Evolutionary conservation across 1,140 invertebrate species (phyloP).

Genomic region (Lutraria rhynchaena): DNA sequence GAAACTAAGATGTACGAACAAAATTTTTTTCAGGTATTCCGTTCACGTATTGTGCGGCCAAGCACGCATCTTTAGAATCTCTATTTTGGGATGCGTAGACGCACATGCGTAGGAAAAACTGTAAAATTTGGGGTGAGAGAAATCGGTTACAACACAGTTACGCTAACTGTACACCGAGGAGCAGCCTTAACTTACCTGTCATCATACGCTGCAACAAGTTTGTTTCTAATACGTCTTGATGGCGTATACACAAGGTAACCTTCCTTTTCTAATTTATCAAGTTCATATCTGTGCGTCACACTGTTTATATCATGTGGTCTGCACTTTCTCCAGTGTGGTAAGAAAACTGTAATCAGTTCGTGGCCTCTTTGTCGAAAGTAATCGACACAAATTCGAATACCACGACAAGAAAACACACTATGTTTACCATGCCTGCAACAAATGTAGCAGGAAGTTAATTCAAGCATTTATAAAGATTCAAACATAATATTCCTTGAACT

Average conservation of each 20-base stretch:
- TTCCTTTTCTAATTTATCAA: conserved; percentile 93
- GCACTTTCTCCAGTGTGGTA: conserved; percentile 87
- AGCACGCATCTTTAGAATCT: not conserved
- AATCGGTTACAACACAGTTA: not conserved
- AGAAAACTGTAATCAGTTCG: conserved; percentile 95
- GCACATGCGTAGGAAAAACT: not conserved
- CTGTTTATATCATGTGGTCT: conserved; percentile 82
- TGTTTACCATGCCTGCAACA: conserved; percentile 95
- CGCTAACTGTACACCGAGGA: not conserved
- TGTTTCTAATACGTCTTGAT: conserved; percentile 91
- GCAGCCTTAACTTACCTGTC: too few relatives aligned
- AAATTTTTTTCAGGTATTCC: too few relatives aligned
- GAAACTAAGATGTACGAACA: too few relatives aligned
- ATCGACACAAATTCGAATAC: conserved; percentile 92
- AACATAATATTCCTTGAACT: not conserved
- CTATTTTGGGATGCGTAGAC: not conserved
- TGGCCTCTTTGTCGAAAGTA: conserved; percentile 78
- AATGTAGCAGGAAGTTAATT: conserved; percentile 50
- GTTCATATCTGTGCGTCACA: conserved; percentile 90
- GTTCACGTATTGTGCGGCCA: too few relatives aligned
- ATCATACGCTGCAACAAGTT: conserved; percentile 97
- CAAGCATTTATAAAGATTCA: not conserved
- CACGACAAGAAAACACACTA: conserved; percentile 95
- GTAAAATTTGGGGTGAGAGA: not conserved
- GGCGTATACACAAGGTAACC: conserved; percentile 96